A percentile compares a stretch with the other conserved stretches of the same genome.
Evolutionary conservation across 2,888 invertebrate genomes (phyloP).

Genomic region (Bimastos eiseni): DNA sequence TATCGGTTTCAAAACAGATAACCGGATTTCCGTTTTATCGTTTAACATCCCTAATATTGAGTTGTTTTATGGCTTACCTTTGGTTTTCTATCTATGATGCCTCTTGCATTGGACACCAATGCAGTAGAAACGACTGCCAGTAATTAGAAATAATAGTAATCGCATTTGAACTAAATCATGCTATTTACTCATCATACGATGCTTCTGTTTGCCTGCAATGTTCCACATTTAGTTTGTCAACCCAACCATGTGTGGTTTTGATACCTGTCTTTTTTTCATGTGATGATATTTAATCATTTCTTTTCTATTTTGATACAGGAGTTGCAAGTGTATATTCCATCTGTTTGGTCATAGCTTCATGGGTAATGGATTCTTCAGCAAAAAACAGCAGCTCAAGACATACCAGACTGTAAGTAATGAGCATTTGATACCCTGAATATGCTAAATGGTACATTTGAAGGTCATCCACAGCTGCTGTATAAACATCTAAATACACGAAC

Average conservation of each 20-base stretch:
- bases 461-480: too few species aligned
- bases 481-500: too few species aligned
- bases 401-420: conserved; percentile 13
- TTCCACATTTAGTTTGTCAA: neutral
- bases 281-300: neutral
- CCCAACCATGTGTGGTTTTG: too few species aligned
- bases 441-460: neutral
- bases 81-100: too few species aligned
- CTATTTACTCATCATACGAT: neutral
- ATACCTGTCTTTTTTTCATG: neutral
- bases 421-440: neutral
- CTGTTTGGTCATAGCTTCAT: conserved; percentile 73
- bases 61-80: too few species aligned
- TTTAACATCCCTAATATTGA: too few species aligned
- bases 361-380: conserved; percentile 71
- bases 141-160: too few species aligned
- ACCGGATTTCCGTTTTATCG: too few species aligned
- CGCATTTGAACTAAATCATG: too few species aligned
- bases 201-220: neutral
- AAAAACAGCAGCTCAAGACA: conserved; percentile 8
- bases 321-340: conserved; percentile 54
- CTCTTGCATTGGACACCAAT: too few species aligned
- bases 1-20: too few species aligned
- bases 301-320: conserved; percentile 62
- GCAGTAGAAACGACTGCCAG: too few species aligned